These are phyloP conservation scores for Ahaetulla prasina DNA, from an alignment of 2,113 vertebrate species.

Conservation along the genomic window DNA sequence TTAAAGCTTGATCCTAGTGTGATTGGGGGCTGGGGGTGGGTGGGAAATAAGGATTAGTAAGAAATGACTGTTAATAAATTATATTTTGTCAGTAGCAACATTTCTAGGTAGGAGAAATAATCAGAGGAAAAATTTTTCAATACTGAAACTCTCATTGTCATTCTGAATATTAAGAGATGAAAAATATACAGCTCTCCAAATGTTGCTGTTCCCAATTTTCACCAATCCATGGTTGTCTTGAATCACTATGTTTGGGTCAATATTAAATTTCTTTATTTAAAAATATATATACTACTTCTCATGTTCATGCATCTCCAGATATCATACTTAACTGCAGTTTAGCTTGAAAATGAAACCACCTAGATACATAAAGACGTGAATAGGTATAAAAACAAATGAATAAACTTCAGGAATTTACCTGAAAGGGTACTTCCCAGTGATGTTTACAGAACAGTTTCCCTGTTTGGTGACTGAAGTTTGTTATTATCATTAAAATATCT, in stretches of 20 bases:
- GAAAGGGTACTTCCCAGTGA: not conserved
- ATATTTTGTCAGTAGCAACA: not conserved
- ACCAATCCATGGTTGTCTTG: not conserved
- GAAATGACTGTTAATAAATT: not conserved
- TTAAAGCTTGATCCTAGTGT: not conserved
- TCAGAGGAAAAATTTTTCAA: not conserved
- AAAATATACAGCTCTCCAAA: not conserved
- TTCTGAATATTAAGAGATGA: not conserved
- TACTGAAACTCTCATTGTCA: not conserved
- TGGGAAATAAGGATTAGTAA: not conserved
- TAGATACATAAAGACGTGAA: not conserved
- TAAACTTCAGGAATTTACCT: not conserved
- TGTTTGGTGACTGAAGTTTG: not conserved
- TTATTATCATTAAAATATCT: not conserved
- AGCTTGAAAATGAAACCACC: slow-evolving; percentile 9
- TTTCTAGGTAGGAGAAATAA: not conserved
- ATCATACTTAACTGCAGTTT: not conserved
- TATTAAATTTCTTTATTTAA: not conserved
- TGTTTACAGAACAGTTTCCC: not conserved
- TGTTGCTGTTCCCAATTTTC: not conserved
- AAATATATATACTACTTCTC: not conserved
- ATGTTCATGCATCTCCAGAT: not conserved
- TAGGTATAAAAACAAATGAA: not conserved
- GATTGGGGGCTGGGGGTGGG: no score
- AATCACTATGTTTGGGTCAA: not conserved